These are phyloP conservation scores for Centropus bengalensis DNA, from an alignment of 2,113 vertebrate species.

Conservation along the genomic window DNA sequence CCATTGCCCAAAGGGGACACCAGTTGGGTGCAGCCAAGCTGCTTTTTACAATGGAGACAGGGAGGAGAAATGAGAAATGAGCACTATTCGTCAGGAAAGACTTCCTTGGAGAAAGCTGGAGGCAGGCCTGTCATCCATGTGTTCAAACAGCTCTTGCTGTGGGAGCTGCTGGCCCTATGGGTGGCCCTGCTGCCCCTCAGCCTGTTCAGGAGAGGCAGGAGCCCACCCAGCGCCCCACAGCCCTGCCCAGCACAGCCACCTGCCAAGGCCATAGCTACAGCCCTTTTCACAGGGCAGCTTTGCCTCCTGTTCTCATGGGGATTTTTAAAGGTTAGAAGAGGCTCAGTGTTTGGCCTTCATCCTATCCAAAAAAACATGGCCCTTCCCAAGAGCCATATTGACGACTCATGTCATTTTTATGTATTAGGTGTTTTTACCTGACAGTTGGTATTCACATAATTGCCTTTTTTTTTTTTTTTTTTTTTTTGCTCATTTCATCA, in stretches of 20 bases:
- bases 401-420: background rate
- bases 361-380: background rate
- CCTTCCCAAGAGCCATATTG: background rate
- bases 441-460: background rate
- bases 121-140: background rate
- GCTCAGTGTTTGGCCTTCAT: background rate
- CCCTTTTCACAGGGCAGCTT: background rate
- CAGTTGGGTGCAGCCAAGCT: background rate
- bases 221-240: rapidly evolving
- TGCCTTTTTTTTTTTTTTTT: background rate
- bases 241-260: rapidly evolving
- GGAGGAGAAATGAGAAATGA: background rate
- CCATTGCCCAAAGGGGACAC: background rate
- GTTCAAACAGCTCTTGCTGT: background rate
- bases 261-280: background rate
- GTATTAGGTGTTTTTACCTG: background rate
- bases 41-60: background rate
- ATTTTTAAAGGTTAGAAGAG: background rate
- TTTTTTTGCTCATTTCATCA: background rate
- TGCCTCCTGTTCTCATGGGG: rapidly evolving
- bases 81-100: background rate
- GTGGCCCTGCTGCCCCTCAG: background rate
- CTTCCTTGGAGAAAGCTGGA: background rate
- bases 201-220: background rate
- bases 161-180: background rate